Conservation (phyloP, 2,888 invertebrate species). For the Andricus quercusramuli region DNA sequence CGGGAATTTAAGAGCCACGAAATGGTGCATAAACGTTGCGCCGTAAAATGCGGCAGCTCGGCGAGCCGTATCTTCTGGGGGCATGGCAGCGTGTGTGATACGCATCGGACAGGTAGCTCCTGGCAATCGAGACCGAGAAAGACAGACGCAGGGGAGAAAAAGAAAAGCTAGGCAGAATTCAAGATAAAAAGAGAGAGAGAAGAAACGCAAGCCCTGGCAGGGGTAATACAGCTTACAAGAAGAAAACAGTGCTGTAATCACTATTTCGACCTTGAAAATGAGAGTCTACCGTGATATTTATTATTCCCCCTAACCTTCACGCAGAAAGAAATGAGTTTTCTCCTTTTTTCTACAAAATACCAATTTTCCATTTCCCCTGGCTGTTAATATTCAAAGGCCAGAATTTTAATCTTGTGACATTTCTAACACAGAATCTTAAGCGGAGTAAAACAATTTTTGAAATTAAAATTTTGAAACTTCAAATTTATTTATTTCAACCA, state of each 20-base stretch:
- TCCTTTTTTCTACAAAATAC: background rate
- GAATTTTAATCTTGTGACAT: too few relatives aligned
- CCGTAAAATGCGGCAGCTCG: conserved; percentile 68
- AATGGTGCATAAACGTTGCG: conserved; percentile 73
- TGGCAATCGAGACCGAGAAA: conserved; percentile 31
- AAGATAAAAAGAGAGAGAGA: conserved; percentile 49
- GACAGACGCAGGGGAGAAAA: conserved; percentile 23
- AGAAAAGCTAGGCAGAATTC: conserved; percentile 10
- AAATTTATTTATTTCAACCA: too few relatives aligned
- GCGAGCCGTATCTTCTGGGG: conserved; percentile 66
- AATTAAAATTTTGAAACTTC: too few relatives aligned
- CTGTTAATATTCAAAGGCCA: too few relatives aligned
- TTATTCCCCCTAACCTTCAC: conserved; percentile 8
- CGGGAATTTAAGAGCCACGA: conserved; percentile 67
- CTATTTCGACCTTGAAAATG: conserved; percentile 26
- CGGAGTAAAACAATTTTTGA: too few relatives aligned
- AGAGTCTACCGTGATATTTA: conserved; percentile 12
- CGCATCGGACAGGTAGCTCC: conserved; percentile 51
- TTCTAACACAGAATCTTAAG: too few relatives aligned
- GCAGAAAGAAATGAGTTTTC: background rate
- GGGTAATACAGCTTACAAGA: conserved; percentile 23
- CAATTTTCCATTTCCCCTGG: too few relatives aligned
- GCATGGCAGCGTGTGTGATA: conserved; percentile 66
- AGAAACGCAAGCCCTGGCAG: conserved; percentile 30
- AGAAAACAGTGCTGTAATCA: conserved; percentile 37